A percentile compares a stretch with the other conserved stretches of the same genome.
These are phyloP conservation scores for Zaprionus vittiger DNA, from an alignment of 1,140 invertebrate genomes.

Conservation along the genomic window DNA sequence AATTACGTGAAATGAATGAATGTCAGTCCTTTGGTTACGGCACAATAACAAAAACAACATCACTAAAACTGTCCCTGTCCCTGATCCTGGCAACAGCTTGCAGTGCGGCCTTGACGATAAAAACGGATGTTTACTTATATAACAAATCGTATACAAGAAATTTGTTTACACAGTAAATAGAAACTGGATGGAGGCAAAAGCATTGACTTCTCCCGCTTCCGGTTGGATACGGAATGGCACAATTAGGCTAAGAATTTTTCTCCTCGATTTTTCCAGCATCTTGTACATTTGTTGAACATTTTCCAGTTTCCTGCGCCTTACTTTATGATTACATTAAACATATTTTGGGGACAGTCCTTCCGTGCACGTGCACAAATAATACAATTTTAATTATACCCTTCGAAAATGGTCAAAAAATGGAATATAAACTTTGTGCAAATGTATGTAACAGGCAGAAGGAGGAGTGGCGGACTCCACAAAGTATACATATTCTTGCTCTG, in stretches of 20 bases:
- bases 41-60: slow-evolving; percentile 1
- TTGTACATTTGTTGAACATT: neutral
- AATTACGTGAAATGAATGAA: slow-evolving; percentile 53
- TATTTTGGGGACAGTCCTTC: neutral
- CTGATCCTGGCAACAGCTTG: slow-evolving; percentile 15
- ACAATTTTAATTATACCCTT: neutral
- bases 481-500: no score
- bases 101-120: slow-evolving; percentile 4
- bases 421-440: no score
- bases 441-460: no score
- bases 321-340: neutral
- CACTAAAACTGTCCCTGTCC: slow-evolving; percentile 13
- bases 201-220: slow-evolving; percentile 22
- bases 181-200: neutral
- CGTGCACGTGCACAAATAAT: neutral
- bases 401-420: no score
- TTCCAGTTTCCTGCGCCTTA: neutral
- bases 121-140: slow-evolving; percentile 32
- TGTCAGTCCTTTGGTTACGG: slow-evolving; percentile 15
- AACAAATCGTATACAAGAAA: neutral
- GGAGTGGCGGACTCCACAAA: no score
- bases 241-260: neutral
- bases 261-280: neutral
- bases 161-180: slow-evolving; percentile 17
- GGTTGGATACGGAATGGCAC: slow-evolving; percentile 1